Conservation (phyloP, 1,140 invertebrate species). For the Pseudobourletiella spinata region DNA sequence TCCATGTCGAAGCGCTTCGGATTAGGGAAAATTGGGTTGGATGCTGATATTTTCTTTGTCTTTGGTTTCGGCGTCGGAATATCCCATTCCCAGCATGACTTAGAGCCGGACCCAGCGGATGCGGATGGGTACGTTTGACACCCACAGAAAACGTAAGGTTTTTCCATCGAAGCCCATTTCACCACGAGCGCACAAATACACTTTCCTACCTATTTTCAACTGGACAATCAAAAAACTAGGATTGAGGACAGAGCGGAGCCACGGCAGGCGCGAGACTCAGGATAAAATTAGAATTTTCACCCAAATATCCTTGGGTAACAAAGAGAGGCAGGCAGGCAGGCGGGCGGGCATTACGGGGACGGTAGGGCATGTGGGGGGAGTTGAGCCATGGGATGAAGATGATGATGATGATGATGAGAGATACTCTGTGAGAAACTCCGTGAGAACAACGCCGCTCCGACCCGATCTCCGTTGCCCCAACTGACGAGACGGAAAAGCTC, state of each 20-base stretch:
- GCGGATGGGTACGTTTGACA: constrained; percentile 31
- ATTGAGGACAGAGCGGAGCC: constrained; percentile 18
- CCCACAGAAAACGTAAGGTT: constrained; percentile 31
- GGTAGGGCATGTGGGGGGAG: too few species aligned
- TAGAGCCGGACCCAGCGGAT: constrained; percentile 1
- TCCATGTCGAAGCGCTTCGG: constrained; percentile 23
- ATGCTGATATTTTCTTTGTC: constrained; percentile 23
- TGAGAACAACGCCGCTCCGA: too few species aligned
- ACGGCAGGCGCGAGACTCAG: constrained; percentile 13
- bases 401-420: too few species aligned
- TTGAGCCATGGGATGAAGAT: too few species aligned
- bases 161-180: constrained; percentile 28
- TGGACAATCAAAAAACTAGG: constrained; percentile 18
- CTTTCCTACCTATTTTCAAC: too few species aligned
- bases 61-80: constrained; percentile 28
- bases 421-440: too few species aligned
- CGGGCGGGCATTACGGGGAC: too few species aligned
- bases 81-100: constrained; percentile 33
- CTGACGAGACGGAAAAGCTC: too few species aligned
- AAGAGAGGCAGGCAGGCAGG: too few species aligned
- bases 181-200: not conserved
- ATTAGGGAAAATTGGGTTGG: constrained; percentile 25
- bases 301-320: constrained; percentile 15
- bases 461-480: too few species aligned
- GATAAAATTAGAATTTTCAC: constrained; percentile 21